phyloP scores from a whole-genome alignment of 2,113 vertebrate species.

The Centropristis striata region DNA sequence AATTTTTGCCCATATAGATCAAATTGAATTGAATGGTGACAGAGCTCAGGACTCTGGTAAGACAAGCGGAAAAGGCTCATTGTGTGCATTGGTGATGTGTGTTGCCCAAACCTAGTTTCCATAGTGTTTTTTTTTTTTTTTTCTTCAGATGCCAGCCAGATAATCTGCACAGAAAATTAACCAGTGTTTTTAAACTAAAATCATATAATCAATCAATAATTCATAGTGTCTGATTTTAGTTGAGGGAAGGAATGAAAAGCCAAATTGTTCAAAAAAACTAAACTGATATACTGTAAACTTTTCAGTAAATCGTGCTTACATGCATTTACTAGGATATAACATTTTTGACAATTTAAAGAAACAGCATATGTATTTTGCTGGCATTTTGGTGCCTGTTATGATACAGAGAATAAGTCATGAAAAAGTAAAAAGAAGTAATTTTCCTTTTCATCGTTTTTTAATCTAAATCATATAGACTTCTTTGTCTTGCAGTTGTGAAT shows the following conservation, averaged over 20 bases:
- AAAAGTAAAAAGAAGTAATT: constrained; percentile 44
- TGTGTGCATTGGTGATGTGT: too few relatives aligned
- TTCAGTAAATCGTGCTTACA: constrained; percentile 10
- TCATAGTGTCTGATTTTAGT: not conserved
- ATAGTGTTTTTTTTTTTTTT: too few relatives aligned
- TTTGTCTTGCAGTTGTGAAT: constrained; percentile 58
- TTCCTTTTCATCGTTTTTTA: constrained; percentile 57
- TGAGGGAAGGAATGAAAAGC: not conserved
- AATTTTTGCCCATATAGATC: too few relatives aligned
- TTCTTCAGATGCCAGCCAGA: too few relatives aligned
- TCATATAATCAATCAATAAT: too few relatives aligned
- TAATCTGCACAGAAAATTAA: too few relatives aligned
- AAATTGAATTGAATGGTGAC: too few relatives aligned
- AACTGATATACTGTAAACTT: not conserved
- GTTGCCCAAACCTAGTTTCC: too few relatives aligned
- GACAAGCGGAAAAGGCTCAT: too few relatives aligned
- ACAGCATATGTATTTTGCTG: not conserved
- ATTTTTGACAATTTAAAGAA: not conserved
- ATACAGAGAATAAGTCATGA: constrained; percentile 20
- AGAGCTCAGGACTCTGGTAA: too few relatives aligned
- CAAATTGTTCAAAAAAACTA: not conserved
- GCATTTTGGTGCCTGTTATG: constrained; percentile 2
- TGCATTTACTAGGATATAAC: constrained; percentile 6
- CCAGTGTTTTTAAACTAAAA: too few relatives aligned
- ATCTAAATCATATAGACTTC: constrained; percentile 40